Evolutionary conservation across 2,797 vertebrate genomes (phyloP), one percentile per base, ranked within the genome.

Genomic region (Trachurus trachurus): DNA sequence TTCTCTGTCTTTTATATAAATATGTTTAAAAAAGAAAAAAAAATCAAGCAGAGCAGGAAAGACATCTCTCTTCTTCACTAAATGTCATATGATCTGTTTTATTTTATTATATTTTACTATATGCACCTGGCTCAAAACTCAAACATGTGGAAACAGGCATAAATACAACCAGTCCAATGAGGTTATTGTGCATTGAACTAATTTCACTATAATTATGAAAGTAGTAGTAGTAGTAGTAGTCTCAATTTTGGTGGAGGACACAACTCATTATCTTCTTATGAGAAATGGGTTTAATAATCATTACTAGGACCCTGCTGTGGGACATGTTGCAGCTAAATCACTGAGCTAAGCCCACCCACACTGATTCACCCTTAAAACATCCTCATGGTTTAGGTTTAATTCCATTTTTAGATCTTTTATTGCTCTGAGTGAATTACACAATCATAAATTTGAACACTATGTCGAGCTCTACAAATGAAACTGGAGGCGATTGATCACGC

Each of bases 361-460:
- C 42, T 61, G 1, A 79, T 59, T 57, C 60, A 52, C 21, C 66
- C 56, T 73, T 26, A 67, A 40, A 70, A 47, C 54, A 76, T 65
- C 65, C 53, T 78, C 34, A 56, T 4, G 71, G 19, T 80, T 86
- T 57, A 19, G 21, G 37, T 83, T 52, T 56, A 54, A 75, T 66
- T 83, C 60, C n/a, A 56, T 68, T 86, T 78, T 71, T 50, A 70
- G 47, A 74, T n/a, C 9, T 44, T 76, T 81, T 68, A 80, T 79
- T 73, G 68, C 76, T 78, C 17, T 53, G 70, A 50, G 66, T 76
- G 80, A 85, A 79, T 81, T 54, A 76, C 22, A 64, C 19, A 67
- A 49, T 61, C 67, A 21, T 78, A 76, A 78, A 79, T 59, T 1
- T 16, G 49, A 71, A 26, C 9, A 29, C 68, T 69, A 6, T 21